Evolutionary conservation across 2,797 vertebrate genomes (phyloP).

Genomic region (Tolypeutes matacus): DNA sequence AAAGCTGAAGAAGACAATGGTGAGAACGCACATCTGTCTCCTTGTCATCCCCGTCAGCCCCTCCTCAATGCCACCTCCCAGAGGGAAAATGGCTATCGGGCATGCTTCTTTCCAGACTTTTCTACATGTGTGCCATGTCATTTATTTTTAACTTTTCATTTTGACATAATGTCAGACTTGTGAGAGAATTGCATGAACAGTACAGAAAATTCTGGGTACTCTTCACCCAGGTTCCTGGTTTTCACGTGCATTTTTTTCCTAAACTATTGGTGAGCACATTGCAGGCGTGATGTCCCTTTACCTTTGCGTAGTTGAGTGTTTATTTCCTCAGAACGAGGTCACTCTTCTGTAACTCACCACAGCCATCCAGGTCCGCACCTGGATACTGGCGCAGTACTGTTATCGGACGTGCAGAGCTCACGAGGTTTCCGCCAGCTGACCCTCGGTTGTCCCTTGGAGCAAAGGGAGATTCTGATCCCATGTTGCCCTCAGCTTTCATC

Average conservation of each 20-base stretch:
- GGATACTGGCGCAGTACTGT: accelerated
- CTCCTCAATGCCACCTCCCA: accelerated
- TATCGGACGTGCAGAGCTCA: too few species aligned
- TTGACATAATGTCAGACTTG: neutral
- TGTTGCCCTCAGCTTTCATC: too few species aligned
- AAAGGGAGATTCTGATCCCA: neutral
- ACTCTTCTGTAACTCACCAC: accelerated
- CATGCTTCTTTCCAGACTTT: neutral
- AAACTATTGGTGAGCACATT: neutral
- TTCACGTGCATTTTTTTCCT: neutral
- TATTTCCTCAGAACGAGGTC: neutral
- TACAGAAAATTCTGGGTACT: neutral
- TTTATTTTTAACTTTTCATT: neutral
- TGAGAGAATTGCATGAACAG: neutral
- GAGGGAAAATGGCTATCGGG: neutral
- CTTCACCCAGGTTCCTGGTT: neutral
- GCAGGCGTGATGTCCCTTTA: neutral
- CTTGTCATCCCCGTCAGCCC: neutral
- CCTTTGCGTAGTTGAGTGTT: accelerated
- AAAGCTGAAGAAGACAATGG: too few species aligned
- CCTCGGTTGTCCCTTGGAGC: neutral
- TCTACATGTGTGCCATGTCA: accelerated
- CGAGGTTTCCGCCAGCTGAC: neutral
- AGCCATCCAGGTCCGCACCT: neutral
- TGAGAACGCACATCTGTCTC: neutral